These are phyloP conservation scores for Oncorhynchus tshawytscha DNA, from an alignment of 2,113 vertebrate genomes.

Conservation along the genomic window DNA sequence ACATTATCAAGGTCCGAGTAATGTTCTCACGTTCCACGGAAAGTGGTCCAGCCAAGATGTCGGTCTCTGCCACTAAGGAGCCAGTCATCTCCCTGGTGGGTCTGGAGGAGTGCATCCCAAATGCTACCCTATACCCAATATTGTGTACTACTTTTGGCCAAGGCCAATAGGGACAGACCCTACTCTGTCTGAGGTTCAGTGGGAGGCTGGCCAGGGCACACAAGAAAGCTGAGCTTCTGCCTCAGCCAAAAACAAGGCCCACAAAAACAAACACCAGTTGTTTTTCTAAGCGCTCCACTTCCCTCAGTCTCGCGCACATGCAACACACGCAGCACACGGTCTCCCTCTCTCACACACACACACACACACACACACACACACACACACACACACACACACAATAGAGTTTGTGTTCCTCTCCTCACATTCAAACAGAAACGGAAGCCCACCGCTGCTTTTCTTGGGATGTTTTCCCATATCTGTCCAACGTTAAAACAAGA, in stretches of 20 bases:
- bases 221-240: not conserved
- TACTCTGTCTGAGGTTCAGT: not conserved
- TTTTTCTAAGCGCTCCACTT: not conserved
- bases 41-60: not conserved
- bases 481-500: not conserved
- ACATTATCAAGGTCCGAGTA: not conserved
- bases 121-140: too few relatives aligned
- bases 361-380: not conserved
- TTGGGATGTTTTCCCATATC: not conserved
- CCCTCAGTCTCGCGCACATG: too few relatives aligned
- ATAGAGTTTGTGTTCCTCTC: not conserved
- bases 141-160: too few relatives aligned
- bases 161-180: not conserved
- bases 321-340: too few relatives aligned
- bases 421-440: not conserved
- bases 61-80: not conserved
- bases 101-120: not conserved
- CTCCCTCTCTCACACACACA: not conserved
- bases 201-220: constrained; percentile 15
- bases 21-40: not conserved
- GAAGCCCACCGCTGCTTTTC: constrained; percentile 4
- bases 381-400: not conserved
- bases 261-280: constrained; percentile 5
- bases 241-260: constrained; percentile 1
- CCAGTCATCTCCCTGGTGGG: not conserved